Base-by-base conservation (phyloP, 2,797 vertebrate species). In the Etheostoma perlongum region DNA sequence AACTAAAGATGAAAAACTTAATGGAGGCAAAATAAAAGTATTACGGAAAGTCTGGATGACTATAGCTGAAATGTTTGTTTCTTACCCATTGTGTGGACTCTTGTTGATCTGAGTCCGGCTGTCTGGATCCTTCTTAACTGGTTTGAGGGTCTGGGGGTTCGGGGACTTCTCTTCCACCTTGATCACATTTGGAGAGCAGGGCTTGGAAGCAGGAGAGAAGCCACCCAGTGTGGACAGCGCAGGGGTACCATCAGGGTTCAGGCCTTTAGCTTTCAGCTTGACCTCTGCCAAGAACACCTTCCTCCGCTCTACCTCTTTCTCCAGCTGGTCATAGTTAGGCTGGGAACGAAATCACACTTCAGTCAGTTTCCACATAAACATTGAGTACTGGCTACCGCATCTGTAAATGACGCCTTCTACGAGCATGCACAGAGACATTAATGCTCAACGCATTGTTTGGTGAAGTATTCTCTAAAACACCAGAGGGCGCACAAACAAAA, bases 241-340 rank as follows among this genome's bases (percentile, higher is more conserved):
- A n/a, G 98, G 98, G 7, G 98, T 99, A 78, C 98, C 98, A 67
- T 99, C 98, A 0, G 97, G 97, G 87, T 99, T 99, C 83, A 99
- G 93, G 18, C 98, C 98, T 87, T 99, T 99, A n/a, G 97, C 97
- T 90, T 99, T 99, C 70, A 99, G 91, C 88, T 99, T 99, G 12
- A 96, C 97, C 86, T 99, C 98, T 15, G 99, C 97, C 76, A 99
- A 88, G 65, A 96, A 96, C 91, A 98, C 92, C 91, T 99, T 99
- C 80, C 97, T 95, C 74, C 97, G 97, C 85, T 99, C 98, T 85
- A 99, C 98, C 93, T 99, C 98, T 84, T 98, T 98, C 87, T 99
- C 98, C 90, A 99, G 80, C 23, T 97, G 95, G 3, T 99, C 98
- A 0, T 98, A 99, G 90, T 99, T 99, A 7, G 98, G 98, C 98